phyloP scores from a whole-genome alignment of 2,797 vertebrate genomes.

The Tamandua tetradactyla region DNA sequence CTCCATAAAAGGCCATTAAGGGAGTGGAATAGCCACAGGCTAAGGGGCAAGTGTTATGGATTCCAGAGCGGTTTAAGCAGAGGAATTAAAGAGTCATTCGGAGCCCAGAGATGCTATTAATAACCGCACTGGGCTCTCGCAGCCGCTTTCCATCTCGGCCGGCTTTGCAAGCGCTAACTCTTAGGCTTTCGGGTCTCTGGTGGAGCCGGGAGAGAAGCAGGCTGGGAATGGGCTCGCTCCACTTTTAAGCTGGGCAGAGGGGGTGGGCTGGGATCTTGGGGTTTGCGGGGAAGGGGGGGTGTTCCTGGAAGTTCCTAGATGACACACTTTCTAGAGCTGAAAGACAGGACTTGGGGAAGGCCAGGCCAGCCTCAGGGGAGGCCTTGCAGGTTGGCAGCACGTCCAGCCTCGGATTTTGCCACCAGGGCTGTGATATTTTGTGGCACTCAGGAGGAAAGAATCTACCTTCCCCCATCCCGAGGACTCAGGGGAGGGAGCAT shows the following conservation, averaged over 20 bases:
- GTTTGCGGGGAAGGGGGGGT: no score
- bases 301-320: neutral
- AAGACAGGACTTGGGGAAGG: neutral
- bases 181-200: neutral
- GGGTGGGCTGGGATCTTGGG: neutral
- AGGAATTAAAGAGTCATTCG: slow-evolving; percentile 77
- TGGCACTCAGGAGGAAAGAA: neutral
- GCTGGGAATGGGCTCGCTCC: neutral
- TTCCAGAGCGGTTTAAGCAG: slow-evolving; percentile 75
- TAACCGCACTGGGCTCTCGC: neutral
- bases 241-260: neutral
- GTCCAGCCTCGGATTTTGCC: neutral
- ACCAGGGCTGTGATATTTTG: neutral
- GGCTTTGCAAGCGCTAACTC: neutral
- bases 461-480: neutral
- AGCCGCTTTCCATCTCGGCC: neutral
- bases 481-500: neutral
- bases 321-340: neutral
- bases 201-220: fast-evolving
- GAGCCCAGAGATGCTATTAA: slow-evolving; percentile 65
- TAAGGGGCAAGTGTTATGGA: slow-evolving; percentile 75
- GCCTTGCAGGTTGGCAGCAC: fast-evolving
- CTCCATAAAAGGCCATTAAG: slow-evolving; percentile 81
- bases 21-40: slow-evolving; percentile 77
- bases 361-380: neutral